These are phyloP conservation scores for Mimumesa dahlbomi DNA, from an alignment of 2,888 invertebrate species.

Conservation along the genomic window DNA sequence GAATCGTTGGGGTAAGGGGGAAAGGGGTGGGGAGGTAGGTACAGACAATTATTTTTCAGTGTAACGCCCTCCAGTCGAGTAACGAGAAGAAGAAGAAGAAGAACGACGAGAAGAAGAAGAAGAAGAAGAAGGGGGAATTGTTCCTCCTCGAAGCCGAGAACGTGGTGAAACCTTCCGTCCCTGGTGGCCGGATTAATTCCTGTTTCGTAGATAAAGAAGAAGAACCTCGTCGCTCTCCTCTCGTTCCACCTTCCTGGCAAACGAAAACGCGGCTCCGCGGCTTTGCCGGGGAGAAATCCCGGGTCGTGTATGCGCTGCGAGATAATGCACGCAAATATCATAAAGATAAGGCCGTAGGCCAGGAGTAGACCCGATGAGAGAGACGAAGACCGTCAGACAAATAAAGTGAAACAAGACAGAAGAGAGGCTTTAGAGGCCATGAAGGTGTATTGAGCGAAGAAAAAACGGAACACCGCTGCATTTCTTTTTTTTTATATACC, in stretches of 20 bases:
- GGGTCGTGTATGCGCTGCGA: slow-evolving; percentile 68
- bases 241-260: slow-evolving; percentile 28
- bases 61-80: slow-evolving; percentile 26
- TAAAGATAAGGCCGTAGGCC: slow-evolving; percentile 75
- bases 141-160: slow-evolving; percentile 23
- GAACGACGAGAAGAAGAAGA: slow-evolving; percentile 4
- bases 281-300: slow-evolving; percentile 51
- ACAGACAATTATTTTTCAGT: slow-evolving; percentile 60
- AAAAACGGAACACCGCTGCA: slow-evolving; percentile 64
- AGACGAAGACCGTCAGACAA: slow-evolving; percentile 9
- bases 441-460: slow-evolving; percentile 31
- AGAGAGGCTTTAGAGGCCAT: background rate
- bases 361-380: slow-evolving; percentile 24
- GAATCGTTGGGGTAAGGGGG: slow-evolving; percentile 46
- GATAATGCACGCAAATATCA: slow-evolving; percentile 79
- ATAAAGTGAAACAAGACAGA: slow-evolving; percentile 5
- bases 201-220: slow-evolving; percentile 44
- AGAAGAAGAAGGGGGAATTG: slow-evolving; percentile 11
- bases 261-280: slow-evolving; percentile 38
- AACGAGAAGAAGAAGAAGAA: background rate
- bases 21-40: slow-evolving; percentile 31
- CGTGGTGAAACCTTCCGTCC: slow-evolving; percentile 29
- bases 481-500: slow-evolving; percentile 44
- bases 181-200: slow-evolving; percentile 57
- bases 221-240: slow-evolving; percentile 17